Evolutionary conservation across 2,113 vertebrate genomes (phyloP), one percentile per base, ranked within the genome.

Genomic region (Bostrychus sinensis): DNA sequence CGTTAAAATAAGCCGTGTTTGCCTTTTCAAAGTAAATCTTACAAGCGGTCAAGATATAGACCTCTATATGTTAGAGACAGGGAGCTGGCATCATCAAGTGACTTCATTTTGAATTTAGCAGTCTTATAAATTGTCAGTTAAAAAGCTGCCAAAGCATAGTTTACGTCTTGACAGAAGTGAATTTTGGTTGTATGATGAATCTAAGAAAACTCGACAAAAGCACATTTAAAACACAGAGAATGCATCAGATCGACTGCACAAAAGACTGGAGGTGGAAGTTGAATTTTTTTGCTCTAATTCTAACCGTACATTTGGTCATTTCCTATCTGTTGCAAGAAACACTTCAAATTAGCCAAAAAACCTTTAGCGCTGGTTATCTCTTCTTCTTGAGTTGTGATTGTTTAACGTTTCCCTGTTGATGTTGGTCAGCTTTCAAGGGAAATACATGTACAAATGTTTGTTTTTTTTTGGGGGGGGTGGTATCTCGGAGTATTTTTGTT

Each of bases 361-460:
- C 0, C 5, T 2, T 43, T 34, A 26, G 41, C 30, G 39, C 28
- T 22, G 57, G 19, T 68, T 20, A 3, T 50, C 7, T 10, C 6
- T 19, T 34, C 19, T 20, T 42, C 10, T 10, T 20, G 25, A 11
- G n/a, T 23, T 28, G 14, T 60, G 26, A 22, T 30, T n/a, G 46
- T 55, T 59, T 30, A 23, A 20, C 53, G n/a, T 19, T 30, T 70
- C 63, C 13, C 54, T 67, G n/a, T 73, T 75, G 48, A 14, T 60
- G 55, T 68, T 51, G 26, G 16, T 70, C 54, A 51, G 51, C 37
- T 81, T 64, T 72, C 42, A 46, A 30, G 66, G 64, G 42, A 77
- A 70, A 48, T 72, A 56, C 60, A 81, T 83, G 82, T 83, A 72
- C 25, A 73, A 63, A 70, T 69, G 10, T 75, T 66, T 59, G 37